phyloP scores from a whole-genome alignment of 2,888 invertebrate genomes.

The Ectobius pallidus region DNA sequence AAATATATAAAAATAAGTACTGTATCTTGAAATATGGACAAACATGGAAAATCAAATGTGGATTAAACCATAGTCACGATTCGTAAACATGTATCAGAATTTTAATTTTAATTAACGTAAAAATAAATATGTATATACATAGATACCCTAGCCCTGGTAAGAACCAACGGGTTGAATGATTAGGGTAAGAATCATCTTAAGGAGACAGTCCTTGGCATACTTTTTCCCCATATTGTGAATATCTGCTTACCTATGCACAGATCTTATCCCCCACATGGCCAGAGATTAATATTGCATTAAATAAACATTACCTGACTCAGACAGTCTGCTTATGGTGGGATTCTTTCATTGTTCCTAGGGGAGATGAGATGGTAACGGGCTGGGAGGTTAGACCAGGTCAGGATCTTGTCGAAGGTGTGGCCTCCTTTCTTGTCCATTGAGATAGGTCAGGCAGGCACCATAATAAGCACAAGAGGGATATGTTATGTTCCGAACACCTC shows the following conservation, averaged over 20 bases:
- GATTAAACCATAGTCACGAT: too few species aligned
- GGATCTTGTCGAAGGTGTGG: neutral
- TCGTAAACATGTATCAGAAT: too few species aligned
- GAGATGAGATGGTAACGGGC: neutral
- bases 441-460: neutral
- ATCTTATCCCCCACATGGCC: neutral
- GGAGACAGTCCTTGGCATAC: neutral
- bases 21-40: too few species aligned
- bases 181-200: too few species aligned
- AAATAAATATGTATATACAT: too few species aligned
- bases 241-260: slow-evolving; percentile 28
- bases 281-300: slow-evolving; percentile 33
- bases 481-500: too few species aligned
- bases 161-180: too few species aligned
- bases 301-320: slow-evolving; percentile 33
- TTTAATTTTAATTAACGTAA: too few species aligned
- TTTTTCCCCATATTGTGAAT: slow-evolving; percentile 21
- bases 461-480: too few species aligned
- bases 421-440: neutral
- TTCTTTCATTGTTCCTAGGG: neutral
- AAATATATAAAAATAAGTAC: too few species aligned
- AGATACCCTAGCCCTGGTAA: too few species aligned
- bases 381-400: slow-evolving; percentile 2
- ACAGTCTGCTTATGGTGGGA: neutral
- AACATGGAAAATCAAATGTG: too few species aligned